These are phyloP conservation scores for Herpailurus yagouaroundi DNA, from an alignment of 2,113 vertebrate genomes.

Conservation along the genomic window DNA sequence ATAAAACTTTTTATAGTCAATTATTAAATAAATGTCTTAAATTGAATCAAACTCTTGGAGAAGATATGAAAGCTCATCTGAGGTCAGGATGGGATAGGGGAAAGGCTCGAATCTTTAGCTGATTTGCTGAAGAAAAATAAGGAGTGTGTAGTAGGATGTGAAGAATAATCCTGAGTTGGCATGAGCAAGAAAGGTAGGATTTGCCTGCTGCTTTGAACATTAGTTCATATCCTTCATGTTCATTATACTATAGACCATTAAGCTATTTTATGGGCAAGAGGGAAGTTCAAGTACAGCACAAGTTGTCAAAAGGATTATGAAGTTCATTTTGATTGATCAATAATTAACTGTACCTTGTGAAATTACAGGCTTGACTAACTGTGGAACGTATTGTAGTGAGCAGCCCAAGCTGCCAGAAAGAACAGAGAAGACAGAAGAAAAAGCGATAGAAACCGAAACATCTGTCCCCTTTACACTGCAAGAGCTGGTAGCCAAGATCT, in stretches of 20 bases:
- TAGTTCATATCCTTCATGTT: conserved; percentile 72
- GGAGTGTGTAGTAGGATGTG: not conserved
- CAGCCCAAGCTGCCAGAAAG: conserved; percentile 67
- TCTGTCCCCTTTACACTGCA: conserved; percentile 67
- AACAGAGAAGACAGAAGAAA: conserved; percentile 68
- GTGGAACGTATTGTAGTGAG: conserved; percentile 53
- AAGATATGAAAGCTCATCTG: conserved; percentile 24
- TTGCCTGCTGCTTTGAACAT: conserved; percentile 75
- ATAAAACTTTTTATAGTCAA: not conserved
- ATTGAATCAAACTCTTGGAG: not conserved
- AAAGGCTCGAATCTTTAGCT: conserved; percentile 32
- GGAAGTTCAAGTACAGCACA: conserved; percentile 68
- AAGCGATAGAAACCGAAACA: conserved; percentile 44
- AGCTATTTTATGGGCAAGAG: conserved; percentile 46
- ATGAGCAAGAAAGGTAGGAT: conserved; percentile 76
- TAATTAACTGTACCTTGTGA: conserved; percentile 75
- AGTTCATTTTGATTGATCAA: conserved; percentile 76
- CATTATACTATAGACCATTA: conserved; percentile 75
- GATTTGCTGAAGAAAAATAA: conserved; percentile 30
- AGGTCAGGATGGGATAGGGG: not conserved
- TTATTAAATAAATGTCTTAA: conserved; percentile 25
- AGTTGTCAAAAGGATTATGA: conserved; percentile 65
- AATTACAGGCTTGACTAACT: conserved; percentile 70
- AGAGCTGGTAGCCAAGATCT: conserved; percentile 76
- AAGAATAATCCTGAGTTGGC: conserved; percentile 71